phyloP scores from a whole-genome alignment of 2,797 vertebrate genomes.

The Podarcis lilfordi region DNA sequence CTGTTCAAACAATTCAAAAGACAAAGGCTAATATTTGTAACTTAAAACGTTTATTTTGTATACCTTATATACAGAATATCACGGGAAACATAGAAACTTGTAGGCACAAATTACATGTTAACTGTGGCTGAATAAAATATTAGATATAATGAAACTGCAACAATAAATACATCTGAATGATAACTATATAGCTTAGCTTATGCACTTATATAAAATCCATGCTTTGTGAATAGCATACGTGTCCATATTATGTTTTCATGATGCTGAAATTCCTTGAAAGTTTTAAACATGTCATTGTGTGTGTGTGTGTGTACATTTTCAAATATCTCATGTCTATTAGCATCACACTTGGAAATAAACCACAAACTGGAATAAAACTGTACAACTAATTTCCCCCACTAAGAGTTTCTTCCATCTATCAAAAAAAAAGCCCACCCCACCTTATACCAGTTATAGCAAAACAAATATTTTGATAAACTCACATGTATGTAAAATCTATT shows the following conservation, averaged over 20 bases:
- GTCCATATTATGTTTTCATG: slow-evolving; percentile 21
- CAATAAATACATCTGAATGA: slow-evolving; percentile 64
- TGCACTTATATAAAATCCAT: slow-evolving; percentile 65
- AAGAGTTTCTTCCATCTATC: slow-evolving; percentile 59
- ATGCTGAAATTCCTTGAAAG: slow-evolving; percentile 44
- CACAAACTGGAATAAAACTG: slow-evolving; percentile 67
- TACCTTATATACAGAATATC: slow-evolving; percentile 65
- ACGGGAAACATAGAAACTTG: slow-evolving; percentile 77
- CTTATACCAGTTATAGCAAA: slow-evolving; percentile 71
- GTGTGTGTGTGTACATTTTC: slow-evolving; percentile 46
- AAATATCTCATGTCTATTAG: slow-evolving; percentile 46
- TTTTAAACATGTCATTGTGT: slow-evolving; percentile 35
- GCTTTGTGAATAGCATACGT: slow-evolving; percentile 56
- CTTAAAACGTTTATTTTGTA: slow-evolving; percentile 76
- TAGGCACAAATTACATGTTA: slow-evolving; percentile 75
- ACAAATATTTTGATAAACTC: slow-evolving; percentile 63
- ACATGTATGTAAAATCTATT: slow-evolving; percentile 68
- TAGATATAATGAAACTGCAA: slow-evolving; percentile 58
- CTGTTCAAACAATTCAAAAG: not conserved
- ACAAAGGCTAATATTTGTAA: slow-evolving; percentile 41
- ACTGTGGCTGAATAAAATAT: slow-evolving; percentile 72
- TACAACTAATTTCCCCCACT: slow-evolving; percentile 60
- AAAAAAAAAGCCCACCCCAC: slow-evolving; percentile 48
- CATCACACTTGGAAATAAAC: slow-evolving; percentile 61
- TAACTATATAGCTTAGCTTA: slow-evolving; percentile 56